A percentile compares a stretch with the other conserved stretches of the same genome.
Evolutionary conservation across 2,797 vertebrate species (phyloP).

Genomic region (Aviceda leuphotes): DNA sequence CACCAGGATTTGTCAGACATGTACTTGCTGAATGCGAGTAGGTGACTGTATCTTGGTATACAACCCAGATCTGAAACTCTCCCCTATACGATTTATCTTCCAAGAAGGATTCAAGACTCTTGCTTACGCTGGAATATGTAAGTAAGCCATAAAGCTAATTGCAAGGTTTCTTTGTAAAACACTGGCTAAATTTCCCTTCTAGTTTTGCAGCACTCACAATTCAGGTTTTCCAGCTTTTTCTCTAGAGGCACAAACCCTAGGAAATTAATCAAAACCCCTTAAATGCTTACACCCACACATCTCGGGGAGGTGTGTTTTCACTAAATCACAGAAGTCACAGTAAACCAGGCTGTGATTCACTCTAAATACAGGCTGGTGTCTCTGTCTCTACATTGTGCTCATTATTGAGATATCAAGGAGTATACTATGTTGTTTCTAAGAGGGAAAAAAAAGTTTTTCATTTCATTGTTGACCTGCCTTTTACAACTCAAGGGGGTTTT

Average conservation of each 20-base stretch:
- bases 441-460: neutral
- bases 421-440: neutral
- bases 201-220: neutral
- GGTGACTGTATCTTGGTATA: neutral
- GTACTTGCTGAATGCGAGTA: neutral
- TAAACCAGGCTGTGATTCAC: neutral
- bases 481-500: neutral
- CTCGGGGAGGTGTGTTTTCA: neutral
- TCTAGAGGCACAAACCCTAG: neutral
- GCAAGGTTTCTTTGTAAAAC: neutral
- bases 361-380: neutral
- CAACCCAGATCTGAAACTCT: neutral
- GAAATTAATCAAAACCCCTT: neutral
- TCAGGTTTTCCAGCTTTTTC: neutral
- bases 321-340: neutral
- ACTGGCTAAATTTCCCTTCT: neutral
- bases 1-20: neutral
- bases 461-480: neutral
- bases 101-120: neutral
- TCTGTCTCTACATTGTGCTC: neutral
- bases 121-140: neutral
- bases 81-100: neutral
- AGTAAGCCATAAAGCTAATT: neutral
- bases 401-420: neutral
- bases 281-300: neutral